Base-by-base conservation (phyloP, 1,140 invertebrate genomes). In the Eumeta japonica region DNA sequence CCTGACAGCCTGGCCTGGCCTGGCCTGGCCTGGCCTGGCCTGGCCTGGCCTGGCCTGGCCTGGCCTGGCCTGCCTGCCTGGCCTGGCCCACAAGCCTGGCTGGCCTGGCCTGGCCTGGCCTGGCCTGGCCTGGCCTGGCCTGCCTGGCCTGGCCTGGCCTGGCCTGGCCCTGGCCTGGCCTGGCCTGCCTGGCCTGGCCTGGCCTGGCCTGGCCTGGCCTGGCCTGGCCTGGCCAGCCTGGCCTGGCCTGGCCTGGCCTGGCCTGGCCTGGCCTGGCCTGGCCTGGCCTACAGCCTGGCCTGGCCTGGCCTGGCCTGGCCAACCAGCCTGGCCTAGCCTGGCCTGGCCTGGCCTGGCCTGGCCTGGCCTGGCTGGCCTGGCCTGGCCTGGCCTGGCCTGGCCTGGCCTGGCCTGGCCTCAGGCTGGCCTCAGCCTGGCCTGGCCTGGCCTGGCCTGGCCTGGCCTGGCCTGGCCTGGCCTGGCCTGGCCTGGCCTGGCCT, bases 321-420 rank as follows among this genome's bases (percentile, higher is more conserved):
- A 24, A 5, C 20, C 20, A n/a, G n/a, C 20, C 20, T 24, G 20
- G n/a, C 20, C 20, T 24, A n/a, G 28, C 20, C 20, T 24, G 20
- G n/a, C 20, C 20, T 24, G 20, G n/a, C 5, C 20, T 24, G 20
- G n/a, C 20, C 20, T n/a, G n/a, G n/a, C 5, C 20, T n/a, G 5
- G n/a, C n/a, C n/a, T n/a, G n/a, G n/a, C 20, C 5, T n/a, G n/a
- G n/a, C n/a, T n/a, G n/a, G n/a, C n/a, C n/a, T n/a, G n/a, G n/a
- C n/a, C n/a, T n/a, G n/a, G n/a, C 20, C 20, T 24, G 20, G n/a
- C 20, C 20, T n/a, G 20, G n/a, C 20, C 20, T 24, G 20, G n/a
- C 20, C 20, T 24, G 20, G n/a, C 20, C 20, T 24, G 20, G n/a
- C 20, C 45, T 31, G 11, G 48, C 24, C 46, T 39, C 20, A 7